Conservation (phyloP, 2,113 vertebrate species). For the Arenaria interpres region DNA sequence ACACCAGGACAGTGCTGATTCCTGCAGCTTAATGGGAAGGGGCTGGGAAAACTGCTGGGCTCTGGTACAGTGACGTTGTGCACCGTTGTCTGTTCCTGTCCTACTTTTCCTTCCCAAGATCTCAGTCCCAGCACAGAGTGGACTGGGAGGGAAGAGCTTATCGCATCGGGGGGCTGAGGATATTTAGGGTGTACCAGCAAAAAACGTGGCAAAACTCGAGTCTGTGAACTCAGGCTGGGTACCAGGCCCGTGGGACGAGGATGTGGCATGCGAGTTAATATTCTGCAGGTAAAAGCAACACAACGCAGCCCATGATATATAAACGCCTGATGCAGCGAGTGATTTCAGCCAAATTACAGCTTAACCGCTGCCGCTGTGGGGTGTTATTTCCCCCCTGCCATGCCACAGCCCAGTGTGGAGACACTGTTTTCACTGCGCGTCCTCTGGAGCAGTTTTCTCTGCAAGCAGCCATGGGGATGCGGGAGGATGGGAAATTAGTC, state of each 20-base stretch:
- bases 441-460: not conserved
- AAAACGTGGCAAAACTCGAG: accelerated
- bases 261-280: not conserved
- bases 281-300: not conserved
- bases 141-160: not conserved
- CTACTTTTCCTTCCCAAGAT: not conserved
- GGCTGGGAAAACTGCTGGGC: not conserved
- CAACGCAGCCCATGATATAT: accelerated
- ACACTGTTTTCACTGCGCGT: accelerated
- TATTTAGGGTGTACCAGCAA: not conserved
- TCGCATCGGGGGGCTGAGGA: not conserved
- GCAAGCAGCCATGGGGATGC: not conserved
- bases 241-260: not conserved
- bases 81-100: not conserved
- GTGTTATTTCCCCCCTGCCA: not conserved
- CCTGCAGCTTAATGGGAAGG: not conserved
- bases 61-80: accelerated
- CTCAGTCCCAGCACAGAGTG: not conserved
- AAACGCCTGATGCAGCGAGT: not conserved
- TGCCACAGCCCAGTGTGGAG: accelerated
- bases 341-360: not conserved
- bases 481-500: accelerated
- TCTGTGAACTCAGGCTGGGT: not conserved
- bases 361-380: accelerated
- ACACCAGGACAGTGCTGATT: accelerated